Conservation (phyloP, 2,888 invertebrate species). For the Ophion obscuratus region DNA sequence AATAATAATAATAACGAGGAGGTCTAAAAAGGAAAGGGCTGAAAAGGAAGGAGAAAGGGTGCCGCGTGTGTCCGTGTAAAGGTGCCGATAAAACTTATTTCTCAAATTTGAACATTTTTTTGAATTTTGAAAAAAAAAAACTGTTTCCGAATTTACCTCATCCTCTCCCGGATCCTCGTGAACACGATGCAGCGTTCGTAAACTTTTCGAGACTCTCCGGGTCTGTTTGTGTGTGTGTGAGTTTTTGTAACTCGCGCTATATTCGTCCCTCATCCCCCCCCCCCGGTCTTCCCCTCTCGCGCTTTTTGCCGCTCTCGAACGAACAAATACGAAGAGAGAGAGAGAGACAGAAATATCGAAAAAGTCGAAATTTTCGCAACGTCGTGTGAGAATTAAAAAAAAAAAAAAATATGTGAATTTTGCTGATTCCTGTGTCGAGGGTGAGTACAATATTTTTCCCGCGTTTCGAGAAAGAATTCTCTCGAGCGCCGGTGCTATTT, state of each 20-base stretch:
- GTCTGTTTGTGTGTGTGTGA: slow-evolving; percentile 38
- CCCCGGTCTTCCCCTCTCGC: slow-evolving; percentile 41
- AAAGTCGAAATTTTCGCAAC: slow-evolving; percentile 49
- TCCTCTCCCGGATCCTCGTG: neutral
- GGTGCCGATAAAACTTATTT: neutral
- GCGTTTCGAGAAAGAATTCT: neutral
- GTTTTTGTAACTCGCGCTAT: slow-evolving; percentile 60
- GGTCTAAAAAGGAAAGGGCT: too few relatives aligned
- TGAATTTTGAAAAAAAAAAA: neutral
- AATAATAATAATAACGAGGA: neutral
- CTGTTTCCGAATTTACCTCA: neutral
- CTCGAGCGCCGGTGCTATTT: slow-evolving; percentile 28
- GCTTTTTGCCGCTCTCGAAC: slow-evolving; percentile 43
- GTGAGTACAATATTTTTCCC: slow-evolving; percentile 28
- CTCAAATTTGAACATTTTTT: neutral
- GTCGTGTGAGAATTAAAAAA: slow-evolving; percentile 36
- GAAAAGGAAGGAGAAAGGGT: too few relatives aligned
- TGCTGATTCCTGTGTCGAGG: neutral
- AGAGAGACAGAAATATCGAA: slow-evolving; percentile 32
- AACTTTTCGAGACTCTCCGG: slow-evolving; percentile 16
- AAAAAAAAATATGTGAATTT: slow-evolving; percentile 25
- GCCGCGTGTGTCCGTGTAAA: slow-evolving; percentile 9
- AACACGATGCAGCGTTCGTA: slow-evolving; percentile 24
- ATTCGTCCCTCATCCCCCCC: slow-evolving; percentile 53
- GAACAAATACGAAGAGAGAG: slow-evolving; percentile 44